These are phyloP conservation scores for Campopleginae sp. DNA, from an alignment of 2,888 invertebrate genomes.

Conservation along the genomic window DNA sequence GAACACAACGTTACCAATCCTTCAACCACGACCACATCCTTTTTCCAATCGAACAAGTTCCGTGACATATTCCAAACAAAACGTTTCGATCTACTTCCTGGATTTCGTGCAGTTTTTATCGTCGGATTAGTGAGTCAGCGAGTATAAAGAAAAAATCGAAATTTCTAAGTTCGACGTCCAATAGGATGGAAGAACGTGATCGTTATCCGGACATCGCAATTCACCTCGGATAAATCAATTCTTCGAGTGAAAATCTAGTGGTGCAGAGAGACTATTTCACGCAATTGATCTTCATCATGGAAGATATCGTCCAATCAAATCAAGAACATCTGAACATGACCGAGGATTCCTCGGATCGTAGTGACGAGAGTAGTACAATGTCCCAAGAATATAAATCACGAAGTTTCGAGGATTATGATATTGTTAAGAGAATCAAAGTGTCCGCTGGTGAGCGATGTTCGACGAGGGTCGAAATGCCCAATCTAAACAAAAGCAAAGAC, in stretches of 20 bases:
- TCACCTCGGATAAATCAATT: constrained; percentile 4
- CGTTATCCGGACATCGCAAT: neutral
- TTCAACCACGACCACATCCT: constrained; percentile 70
- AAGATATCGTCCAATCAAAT: constrained; percentile 74
- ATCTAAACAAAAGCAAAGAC: constrained; percentile 69
- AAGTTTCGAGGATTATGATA: constrained; percentile 77
- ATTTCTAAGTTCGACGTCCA: neutral
- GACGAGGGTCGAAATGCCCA: constrained; percentile 62
- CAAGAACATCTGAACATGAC: constrained; percentile 68
- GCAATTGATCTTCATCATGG: constrained; percentile 70
- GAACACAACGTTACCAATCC: constrained; percentile 61
- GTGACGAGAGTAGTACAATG: constrained; percentile 73
- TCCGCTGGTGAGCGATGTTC: constrained; percentile 70
- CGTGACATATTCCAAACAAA: neutral
- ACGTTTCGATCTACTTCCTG: neutral
- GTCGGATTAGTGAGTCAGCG: neutral
- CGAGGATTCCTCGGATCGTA: constrained; percentile 76
- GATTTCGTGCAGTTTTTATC: constrained; percentile 1
- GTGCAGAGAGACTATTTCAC: neutral
- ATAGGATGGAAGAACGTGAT: constrained; percentile 45
- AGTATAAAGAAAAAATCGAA: neutral
- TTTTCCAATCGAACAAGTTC: constrained; percentile 2
- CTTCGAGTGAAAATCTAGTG: neutral
- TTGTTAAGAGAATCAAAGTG: constrained; percentile 75
- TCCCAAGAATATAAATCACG: constrained; percentile 77